These are phyloP conservation scores for Scaptodrosophila latifasciaeformis DNA, from an alignment of 2,888 invertebrate genomes.

Conservation along the genomic window DNA sequence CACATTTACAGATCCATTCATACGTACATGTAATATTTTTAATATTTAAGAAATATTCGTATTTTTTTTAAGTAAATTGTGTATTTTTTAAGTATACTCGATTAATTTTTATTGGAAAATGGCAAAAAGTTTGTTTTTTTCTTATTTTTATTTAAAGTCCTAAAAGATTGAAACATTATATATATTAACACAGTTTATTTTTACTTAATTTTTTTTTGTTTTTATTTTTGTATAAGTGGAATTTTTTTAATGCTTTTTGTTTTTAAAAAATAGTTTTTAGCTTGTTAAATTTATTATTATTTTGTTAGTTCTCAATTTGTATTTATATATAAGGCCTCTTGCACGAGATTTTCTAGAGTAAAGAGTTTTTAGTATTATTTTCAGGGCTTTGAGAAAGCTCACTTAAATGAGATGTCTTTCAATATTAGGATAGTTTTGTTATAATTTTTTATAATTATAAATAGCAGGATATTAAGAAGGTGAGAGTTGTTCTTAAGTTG, in stretches of 20 bases:
- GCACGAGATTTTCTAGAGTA: no score
- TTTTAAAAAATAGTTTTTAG: not conserved
- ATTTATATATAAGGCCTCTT: no score
- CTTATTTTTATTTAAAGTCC: constrained; percentile 14
- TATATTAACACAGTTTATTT: constrained; percentile 57
- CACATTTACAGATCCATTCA: constrained; percentile 62
- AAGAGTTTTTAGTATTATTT: no score
- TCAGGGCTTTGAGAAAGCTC: not conserved
- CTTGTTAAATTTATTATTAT: not conserved
- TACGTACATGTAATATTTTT: constrained; percentile 29
- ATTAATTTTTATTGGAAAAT: constrained; percentile 46
- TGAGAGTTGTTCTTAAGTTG: constrained; percentile 19
- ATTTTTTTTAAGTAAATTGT: constrained; percentile 29
- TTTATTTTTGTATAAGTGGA: constrained; percentile 29
- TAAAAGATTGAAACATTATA: constrained; percentile 39
- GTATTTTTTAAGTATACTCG: constrained; percentile 23
- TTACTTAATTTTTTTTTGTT: constrained; percentile 32
- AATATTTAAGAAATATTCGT: constrained; percentile 4
- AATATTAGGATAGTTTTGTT: not conserved
- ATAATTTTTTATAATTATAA: no score
- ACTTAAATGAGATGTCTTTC: not conserved
- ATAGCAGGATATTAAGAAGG: constrained; percentile 6
- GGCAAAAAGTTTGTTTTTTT: constrained; percentile 31
- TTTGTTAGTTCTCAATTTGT: no score
- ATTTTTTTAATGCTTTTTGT: not conserved